Percentiles rank a stretch among this genome's conserved stretches.
These are phyloP conservation scores for Drosophila ironensis DNA, from an alignment of 1,140 invertebrate species.

Conservation along the genomic window DNA sequence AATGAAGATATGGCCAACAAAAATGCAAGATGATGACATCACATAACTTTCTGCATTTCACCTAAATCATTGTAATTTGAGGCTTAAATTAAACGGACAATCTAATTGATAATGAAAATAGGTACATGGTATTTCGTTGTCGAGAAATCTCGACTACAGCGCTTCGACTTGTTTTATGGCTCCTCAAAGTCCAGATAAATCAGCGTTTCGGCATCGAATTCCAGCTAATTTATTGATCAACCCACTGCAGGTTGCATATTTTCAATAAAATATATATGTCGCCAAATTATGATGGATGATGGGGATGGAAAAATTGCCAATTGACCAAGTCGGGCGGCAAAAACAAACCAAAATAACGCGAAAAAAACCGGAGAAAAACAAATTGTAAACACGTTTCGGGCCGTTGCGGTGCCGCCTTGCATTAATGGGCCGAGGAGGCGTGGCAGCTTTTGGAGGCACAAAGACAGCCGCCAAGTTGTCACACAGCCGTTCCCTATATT, in stretches of 20 bases:
- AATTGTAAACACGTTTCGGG: constrained; percentile 68
- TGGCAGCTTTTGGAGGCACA: constrained; percentile 45
- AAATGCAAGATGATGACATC: too few relatives aligned
- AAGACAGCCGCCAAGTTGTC: constrained; percentile 70
- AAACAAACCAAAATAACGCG: constrained; percentile 22
- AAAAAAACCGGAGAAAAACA: constrained; percentile 41
- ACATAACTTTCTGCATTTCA: too few relatives aligned
- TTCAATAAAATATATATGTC: constrained; percentile 1
- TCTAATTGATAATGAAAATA: too few relatives aligned
- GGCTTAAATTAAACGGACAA: too few relatives aligned
- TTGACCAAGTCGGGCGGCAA: constrained; percentile 13
- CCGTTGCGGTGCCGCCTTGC: constrained; percentile 30
- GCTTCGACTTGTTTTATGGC: too few relatives aligned
- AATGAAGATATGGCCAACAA: too few relatives aligned
- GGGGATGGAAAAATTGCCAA: constrained; percentile 36
- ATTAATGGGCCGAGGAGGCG: constrained; percentile 42
- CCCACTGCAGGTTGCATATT: background rate
- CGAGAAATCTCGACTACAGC: too few relatives aligned
- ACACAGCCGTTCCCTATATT: too few relatives aligned
- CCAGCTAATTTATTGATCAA: constrained; percentile 26
- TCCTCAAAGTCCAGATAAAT: too few relatives aligned
- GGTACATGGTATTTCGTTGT: too few relatives aligned
- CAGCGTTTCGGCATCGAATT: background rate
- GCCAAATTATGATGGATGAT: constrained; percentile 40
- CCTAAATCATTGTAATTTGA: too few relatives aligned